These are phyloP conservation scores for Taurulus bubalis DNA, from an alignment of 2,113 vertebrate species.

Conservation along the genomic window DNA sequence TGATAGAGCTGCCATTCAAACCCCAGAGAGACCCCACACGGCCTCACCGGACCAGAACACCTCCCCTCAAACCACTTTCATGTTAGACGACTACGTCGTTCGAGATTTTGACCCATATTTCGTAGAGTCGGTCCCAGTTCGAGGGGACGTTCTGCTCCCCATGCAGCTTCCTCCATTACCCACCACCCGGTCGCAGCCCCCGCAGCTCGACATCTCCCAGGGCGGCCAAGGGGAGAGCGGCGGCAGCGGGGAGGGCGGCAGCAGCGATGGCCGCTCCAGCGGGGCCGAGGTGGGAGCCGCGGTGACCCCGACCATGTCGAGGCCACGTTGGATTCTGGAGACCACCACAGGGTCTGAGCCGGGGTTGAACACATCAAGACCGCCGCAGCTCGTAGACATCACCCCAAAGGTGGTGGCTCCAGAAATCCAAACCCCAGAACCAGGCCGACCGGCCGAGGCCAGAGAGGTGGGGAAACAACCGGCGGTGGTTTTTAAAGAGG, in stretches of 20 bases:
- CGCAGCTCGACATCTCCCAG: conserved; percentile 52
- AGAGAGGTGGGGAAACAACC: conserved; percentile 31
- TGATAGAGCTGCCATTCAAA: conserved; percentile 33
- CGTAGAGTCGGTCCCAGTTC: conserved; percentile 42
- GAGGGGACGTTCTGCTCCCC: conserved; percentile 14
- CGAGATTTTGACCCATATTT: accelerated
- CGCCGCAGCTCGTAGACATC: not conserved
- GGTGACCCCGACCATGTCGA: not conserved
- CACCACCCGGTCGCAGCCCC: not conserved
- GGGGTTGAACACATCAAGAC: not conserved
- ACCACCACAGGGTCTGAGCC: not conserved
- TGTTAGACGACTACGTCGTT: not conserved
- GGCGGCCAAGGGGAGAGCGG: not conserved
- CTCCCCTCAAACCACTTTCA: not conserved
- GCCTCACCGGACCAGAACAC: not conserved
- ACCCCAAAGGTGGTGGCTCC: not conserved
- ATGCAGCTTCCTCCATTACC: conserved; percentile 51
- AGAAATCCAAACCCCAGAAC: not conserved
- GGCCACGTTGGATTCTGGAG: not conserved
- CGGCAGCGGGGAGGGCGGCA: conserved; percentile 37
- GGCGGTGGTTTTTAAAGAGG: conserved; percentile 78
- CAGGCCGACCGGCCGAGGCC: not conserved
- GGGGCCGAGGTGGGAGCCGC: not conserved
- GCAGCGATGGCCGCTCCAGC: not conserved
- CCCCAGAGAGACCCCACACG: not conserved